These are phyloP conservation scores for Mugil cephalus DNA, from an alignment of 2,113 vertebrate species.

Conservation along the genomic window DNA sequence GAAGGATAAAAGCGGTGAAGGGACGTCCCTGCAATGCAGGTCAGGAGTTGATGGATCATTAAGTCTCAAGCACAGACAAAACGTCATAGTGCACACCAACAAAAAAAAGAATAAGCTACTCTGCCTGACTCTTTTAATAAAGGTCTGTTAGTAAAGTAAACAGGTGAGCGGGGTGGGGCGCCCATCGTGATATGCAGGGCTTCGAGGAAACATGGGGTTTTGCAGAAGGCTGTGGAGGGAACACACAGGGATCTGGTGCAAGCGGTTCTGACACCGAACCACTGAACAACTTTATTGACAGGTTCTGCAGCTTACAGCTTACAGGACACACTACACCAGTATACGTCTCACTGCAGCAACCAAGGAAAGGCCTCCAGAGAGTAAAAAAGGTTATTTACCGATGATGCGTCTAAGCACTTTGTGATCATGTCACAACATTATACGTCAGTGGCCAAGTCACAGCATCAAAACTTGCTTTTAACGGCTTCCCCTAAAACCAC, in stretches of 20 bases:
- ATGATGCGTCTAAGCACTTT: slow-evolving; percentile 41
- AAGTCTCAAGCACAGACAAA: slow-evolving; percentile 3
- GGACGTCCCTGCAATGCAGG: neutral
- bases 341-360: slow-evolving; percentile 75
- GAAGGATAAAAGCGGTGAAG: neutral
- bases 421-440: slow-evolving; percentile 57
- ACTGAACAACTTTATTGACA: slow-evolving; percentile 83
- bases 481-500: slow-evolving; percentile 35
- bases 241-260: slow-evolving; percentile 83
- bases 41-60: neutral
- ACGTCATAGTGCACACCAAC: neutral
- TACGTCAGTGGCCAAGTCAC: slow-evolving; percentile 37
- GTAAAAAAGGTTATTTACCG: slow-evolving; percentile 52
- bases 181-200: slow-evolving; percentile 33
- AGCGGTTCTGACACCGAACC: slow-evolving; percentile 79
- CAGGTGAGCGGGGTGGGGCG: slow-evolving; percentile 8
- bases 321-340: slow-evolving; percentile 80
- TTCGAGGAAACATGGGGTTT: slow-evolving; percentile 49
- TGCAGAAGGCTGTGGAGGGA: slow-evolving; percentile 76
- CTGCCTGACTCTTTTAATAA: neutral
- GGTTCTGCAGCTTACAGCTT: slow-evolving; percentile 83
- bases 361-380: slow-evolving; percentile 59
- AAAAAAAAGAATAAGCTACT: slow-evolving; percentile 4
- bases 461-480: slow-evolving; percentile 45
- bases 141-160: neutral